phyloP scores from a whole-genome alignment of 2,113 vertebrate species.

The Macaca fascicularis region DNA sequence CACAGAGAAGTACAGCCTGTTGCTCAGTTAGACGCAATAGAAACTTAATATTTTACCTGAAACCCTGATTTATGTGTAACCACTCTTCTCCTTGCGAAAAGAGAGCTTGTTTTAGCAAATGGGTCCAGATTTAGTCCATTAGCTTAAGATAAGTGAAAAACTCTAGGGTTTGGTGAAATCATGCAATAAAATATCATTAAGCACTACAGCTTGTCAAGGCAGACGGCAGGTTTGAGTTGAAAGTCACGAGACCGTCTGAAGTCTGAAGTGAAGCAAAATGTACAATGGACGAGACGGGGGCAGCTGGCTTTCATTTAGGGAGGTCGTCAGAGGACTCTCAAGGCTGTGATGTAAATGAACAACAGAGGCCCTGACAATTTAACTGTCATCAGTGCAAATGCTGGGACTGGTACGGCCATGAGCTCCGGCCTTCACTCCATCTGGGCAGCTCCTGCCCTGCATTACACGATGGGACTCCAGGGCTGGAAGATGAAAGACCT shows the following conservation, averaged over 20 bases:
- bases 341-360: constrained; percentile 91
- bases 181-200: constrained; percentile 88
- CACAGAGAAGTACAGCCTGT: constrained; percentile 43
- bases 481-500: constrained; percentile 90
- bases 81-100: constrained; percentile 80
- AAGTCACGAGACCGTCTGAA: constrained; percentile 84
- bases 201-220: constrained; percentile 84
- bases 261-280: constrained; percentile 87
- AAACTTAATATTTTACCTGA: constrained; percentile 80
- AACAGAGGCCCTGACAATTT: constrained; percentile 91
- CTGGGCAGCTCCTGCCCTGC: constrained; percentile 85
- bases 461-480: constrained; percentile 82
- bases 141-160: constrained; percentile 84
- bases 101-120: constrained; percentile 85
- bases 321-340: constrained; percentile 86
- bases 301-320: constrained; percentile 95
- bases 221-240: constrained; percentile 85
- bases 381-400: constrained; percentile 92
- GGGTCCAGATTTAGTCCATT: constrained; percentile 87
- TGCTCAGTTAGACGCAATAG: constrained; percentile 61
- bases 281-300: constrained; percentile 81
- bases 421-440: constrained; percentile 80
- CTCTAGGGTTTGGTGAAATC: constrained; percentile 84
- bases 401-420: constrained; percentile 84
- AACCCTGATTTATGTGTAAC: constrained; percentile 81